Base-by-base conservation (phyloP, 2,113 vertebrate species). In the Onychostoma macrolepis region DNA sequence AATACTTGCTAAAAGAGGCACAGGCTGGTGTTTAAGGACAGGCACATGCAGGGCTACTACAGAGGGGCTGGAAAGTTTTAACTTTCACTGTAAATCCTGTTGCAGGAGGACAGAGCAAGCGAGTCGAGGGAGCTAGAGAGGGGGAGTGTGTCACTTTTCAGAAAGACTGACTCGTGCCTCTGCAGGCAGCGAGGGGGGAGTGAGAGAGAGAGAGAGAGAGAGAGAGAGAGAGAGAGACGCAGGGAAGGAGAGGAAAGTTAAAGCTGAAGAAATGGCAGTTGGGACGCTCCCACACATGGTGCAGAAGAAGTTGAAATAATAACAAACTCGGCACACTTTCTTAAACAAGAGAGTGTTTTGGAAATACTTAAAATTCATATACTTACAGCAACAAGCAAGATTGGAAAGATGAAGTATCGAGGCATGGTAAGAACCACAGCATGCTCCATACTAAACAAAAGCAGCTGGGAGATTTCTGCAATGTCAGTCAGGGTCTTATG, bases 101-200 rank as follows among this genome's bases (percentile, higher is more conserved):
- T n/a, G n/a, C n/a, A n/a, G n/a, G n/a, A n/a, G n/a, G n/a, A n/a
- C 12, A 77, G 36, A 78, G 43, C 43, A 17, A 76, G 45, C 2
- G 13, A 75, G 82, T 28, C 4, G 28, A 69, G 71, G 36, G 58
- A 85, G 77, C 36, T 17, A 33, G 50, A 36, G 13, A 56, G 83
- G 83, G 87, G 79, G 87, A 86, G 87, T 88, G 83, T 89, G 85
- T 85, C 85, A 87, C 71, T 85, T 90, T 85, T 88, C 76, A 85
- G 82, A 87, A 72, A 85, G 82, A 85, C 85, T 86, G 63, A 82
- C 56, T 89, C 61, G 85, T 72, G 48, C 76, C 77, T 85, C 53
- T 11, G 24, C 72, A 43, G 33, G 56, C 78, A 76, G 36, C 1
- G 19, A 75, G 48, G 65, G 65, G 65, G 71, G 56, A 61, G 81